These are phyloP conservation scores for Drosophila limbata DNA, from an alignment of 2,888 invertebrate genomes.

Conservation along the genomic window DNA sequence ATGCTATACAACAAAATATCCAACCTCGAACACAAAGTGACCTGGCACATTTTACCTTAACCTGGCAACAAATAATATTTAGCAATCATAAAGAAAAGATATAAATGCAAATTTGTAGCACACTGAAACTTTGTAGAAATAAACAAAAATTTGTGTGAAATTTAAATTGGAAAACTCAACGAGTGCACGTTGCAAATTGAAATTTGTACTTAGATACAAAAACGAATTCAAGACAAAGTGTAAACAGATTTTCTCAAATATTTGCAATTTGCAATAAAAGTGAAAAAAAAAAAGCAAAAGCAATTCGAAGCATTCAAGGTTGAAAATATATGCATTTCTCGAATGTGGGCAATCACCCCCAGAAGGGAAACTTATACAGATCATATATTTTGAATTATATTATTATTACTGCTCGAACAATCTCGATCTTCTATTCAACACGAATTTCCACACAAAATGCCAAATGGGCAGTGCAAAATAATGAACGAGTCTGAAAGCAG, in stretches of 20 bases:
- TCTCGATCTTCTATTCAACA: slow-evolving; percentile 46
- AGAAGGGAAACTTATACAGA: slow-evolving; percentile 3
- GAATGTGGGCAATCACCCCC: slow-evolving; percentile 64
- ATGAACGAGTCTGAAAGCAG: slow-evolving; percentile 31
- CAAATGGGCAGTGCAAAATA: slow-evolving; percentile 15
- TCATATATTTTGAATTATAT: slow-evolving; percentile 12
- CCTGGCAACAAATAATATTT: background rate
- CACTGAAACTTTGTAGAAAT: background rate
- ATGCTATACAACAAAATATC: background rate
- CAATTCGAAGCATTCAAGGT: slow-evolving; percentile 58
- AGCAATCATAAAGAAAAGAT: slow-evolving; percentile 5
- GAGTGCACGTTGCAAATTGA: slow-evolving; percentile 50
- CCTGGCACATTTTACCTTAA: slow-evolving; percentile 11
- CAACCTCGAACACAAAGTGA: background rate
- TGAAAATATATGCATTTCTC: slow-evolving; percentile 63
- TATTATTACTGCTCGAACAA: slow-evolving; percentile 25
- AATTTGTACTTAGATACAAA: slow-evolving; percentile 28
- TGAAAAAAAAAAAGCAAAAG: slow-evolving; percentile 40
- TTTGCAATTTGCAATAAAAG: slow-evolving; percentile 29
- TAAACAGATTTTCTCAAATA: slow-evolving; percentile 36
- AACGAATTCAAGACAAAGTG: slow-evolving; percentile 4
- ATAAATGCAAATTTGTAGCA: slow-evolving; percentile 13
- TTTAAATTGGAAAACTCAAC: slow-evolving; percentile 27
- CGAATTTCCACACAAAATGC: slow-evolving; percentile 27
- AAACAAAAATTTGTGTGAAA: slow-evolving; percentile 17